A percentile compares a stretch with the other conserved stretches of the same genome.
These are phyloP conservation scores for Plagiodera versicolora DNA, from an alignment of 2,888 invertebrate species.

Conservation along the genomic window DNA sequence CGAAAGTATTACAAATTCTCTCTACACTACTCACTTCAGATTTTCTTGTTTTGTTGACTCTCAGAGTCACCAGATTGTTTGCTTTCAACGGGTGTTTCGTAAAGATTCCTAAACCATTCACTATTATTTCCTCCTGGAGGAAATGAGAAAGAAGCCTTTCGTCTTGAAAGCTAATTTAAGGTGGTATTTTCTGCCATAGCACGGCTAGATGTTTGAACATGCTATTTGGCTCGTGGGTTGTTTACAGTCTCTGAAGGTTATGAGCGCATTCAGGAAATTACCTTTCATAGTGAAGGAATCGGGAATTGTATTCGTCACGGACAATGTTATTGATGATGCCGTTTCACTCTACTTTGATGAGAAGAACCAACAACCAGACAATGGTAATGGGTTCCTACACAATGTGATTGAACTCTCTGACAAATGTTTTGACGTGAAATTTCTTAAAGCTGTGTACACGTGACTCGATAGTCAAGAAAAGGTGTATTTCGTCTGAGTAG, in stretches of 20 bases:
- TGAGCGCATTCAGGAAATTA: background rate
- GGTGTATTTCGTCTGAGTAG: too few relatives aligned
- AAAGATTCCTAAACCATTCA: background rate
- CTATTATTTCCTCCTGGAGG: conserved; percentile 7
- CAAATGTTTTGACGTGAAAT: too few relatives aligned
- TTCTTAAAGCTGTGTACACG: too few relatives aligned
- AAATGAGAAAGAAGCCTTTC: conserved; percentile 5
- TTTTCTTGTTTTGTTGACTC: too few relatives aligned
- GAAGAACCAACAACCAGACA: background rate
- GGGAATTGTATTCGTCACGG: background rate
- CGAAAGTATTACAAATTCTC: too few relatives aligned
- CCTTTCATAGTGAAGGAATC: background rate
- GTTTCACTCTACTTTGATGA: background rate
- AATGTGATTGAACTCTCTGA: too few relatives aligned
- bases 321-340: background rate
- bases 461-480: too few relatives aligned
- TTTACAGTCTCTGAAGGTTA: background rate
- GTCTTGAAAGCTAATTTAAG: conserved; percentile 1
- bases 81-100: background rate
- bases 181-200: background rate
- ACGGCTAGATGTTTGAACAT: background rate
- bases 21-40: too few relatives aligned
- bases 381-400: too few relatives aligned
- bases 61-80: too few relatives aligned
- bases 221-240: background rate